Percentiles rank a stretch among this genome's conserved stretches.
Conservation (phyloP, 2,113 vertebrate species). For the Bombycilla garrulus region DNA sequence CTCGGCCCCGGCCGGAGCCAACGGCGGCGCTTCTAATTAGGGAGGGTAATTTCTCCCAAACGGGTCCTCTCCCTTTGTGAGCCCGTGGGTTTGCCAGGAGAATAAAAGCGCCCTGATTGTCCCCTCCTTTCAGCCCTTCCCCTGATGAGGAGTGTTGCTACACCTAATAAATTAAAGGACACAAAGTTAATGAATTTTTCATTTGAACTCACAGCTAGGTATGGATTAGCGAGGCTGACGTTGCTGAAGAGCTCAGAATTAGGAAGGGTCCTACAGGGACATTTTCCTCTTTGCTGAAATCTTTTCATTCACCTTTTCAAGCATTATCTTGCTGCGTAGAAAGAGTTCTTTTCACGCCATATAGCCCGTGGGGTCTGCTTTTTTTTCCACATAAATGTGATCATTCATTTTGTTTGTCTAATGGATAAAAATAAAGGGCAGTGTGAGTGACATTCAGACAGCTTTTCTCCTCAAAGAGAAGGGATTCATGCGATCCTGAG, state of each 20-base stretch:
- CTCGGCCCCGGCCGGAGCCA: background rate
- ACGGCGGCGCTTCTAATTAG: background rate
- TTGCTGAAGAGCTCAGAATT: slow-evolving; percentile 44
- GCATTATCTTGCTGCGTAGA: background rate
- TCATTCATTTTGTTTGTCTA: slow-evolving; percentile 57
- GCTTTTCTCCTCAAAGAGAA: slow-evolving; percentile 45
- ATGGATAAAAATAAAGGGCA: slow-evolving; percentile 59
- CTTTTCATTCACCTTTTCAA: slow-evolving; percentile 55
- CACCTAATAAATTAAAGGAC: slow-evolving; percentile 71
- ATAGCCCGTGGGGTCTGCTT: slow-evolving; percentile 50
- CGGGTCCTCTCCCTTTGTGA: slow-evolving; percentile 11
- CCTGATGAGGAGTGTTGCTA: slow-evolving; percentile 55
- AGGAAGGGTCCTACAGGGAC: slow-evolving; percentile 48
- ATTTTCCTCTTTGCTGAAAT: slow-evolving; percentile 27
- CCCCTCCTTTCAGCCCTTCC: slow-evolving; percentile 35
- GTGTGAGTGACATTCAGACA: slow-evolving; percentile 46
- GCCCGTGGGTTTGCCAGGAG: background rate
- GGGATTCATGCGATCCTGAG: background rate
- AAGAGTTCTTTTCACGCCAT: slow-evolving; percentile 30
- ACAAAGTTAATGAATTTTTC: slow-evolving; percentile 63
- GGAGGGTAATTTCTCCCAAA: slow-evolving; percentile 22
- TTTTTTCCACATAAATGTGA: slow-evolving; percentile 26
- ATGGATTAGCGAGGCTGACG: slow-evolving; percentile 43
- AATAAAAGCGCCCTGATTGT: slow-evolving; percentile 11
- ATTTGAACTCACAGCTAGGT: slow-evolving; percentile 61